Base-by-base conservation (phyloP, 1,140 invertebrate genomes). In the Drosophila sproati region DNA sequence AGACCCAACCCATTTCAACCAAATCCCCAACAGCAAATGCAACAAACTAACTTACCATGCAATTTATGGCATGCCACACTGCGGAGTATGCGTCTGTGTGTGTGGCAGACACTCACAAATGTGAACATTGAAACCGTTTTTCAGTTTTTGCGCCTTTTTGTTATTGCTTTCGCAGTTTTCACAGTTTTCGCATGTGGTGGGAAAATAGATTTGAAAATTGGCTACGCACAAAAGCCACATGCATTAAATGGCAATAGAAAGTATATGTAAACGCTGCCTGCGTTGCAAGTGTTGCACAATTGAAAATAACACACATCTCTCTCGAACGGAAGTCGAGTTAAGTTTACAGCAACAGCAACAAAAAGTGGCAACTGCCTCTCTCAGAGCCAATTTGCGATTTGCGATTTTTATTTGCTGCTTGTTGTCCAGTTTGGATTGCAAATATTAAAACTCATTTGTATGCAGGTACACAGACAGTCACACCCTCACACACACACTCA, bases 141-240 rank as follows among this genome's bases (percentile, higher is more conserved):
- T 63, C 39, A 7, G 29, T 43, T 55, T 37, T 43, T 45, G 29
- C 29, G 28, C 55, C 35, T 43, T 68, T 50, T 77, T 76, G 43
- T 57, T 39, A 45, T 32, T 73, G 41, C 41, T 34, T 12, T 54
- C 51, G 57, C 73, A 72, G 71, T 64, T 66, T 66, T 78, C 77
- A 68, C 73, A 77, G 73, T 85, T 86, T 20, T 78, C 77, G 73
- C 77, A 77, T 72, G 80, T 86, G 77, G 82, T 86, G 77, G 81
- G 81, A 81, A 85, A 85, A 85, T 70, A 77, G 6, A 1, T 68
- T 81, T 82, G 37, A 59, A 52, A 39, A 55, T 66, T 73, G 37
- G 48, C 45, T 66, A 73, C 70, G 70, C 62, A 73, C 62, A 20
- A 35, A n/a, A 52, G 31, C 10, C 10, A 34, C 29, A 54, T 28